Evolutionary conservation across 2,888 invertebrate genomes (phyloP).

Genomic region (Myathropa florea): DNA sequence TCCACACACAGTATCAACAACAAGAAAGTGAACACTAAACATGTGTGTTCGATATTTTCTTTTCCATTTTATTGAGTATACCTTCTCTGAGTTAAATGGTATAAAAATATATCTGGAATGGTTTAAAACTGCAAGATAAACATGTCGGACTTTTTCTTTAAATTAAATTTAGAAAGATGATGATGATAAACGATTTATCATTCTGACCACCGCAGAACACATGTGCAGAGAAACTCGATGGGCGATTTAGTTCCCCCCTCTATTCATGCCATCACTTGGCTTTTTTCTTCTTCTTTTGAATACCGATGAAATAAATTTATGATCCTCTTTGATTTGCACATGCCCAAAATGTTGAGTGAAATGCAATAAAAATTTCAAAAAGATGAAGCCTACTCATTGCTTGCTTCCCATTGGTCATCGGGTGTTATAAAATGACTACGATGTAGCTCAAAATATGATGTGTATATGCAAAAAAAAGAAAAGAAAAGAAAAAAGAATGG

Average conservation of each 20-base stretch:
- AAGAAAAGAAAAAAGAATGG: background rate
- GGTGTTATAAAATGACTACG: constrained; percentile 34
- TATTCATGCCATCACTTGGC: too few species aligned
- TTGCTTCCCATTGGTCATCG: constrained; percentile 60
- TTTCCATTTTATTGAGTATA: background rate
- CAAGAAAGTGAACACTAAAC: constrained; percentile 3
- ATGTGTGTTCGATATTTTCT: background rate
- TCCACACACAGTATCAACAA: constrained; percentile 11
- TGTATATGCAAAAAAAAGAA: background rate
- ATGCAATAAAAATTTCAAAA: constrained; percentile 48
- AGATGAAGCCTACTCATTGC: constrained; percentile 38
- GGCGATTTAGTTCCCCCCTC: background rate
- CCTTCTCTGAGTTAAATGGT: constrained; percentile 6
- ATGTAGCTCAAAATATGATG: constrained; percentile 40
- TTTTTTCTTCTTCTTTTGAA: constrained; percentile 15
- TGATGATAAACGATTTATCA: constrained; percentile 42
- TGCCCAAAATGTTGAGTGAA: constrained; percentile 29
- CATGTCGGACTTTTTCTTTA: background rate
- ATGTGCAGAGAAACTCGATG: too few species aligned
- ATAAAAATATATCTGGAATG: constrained; percentile 57
- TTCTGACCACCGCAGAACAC: constrained; percentile 3
- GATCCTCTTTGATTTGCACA: constrained; percentile 56
- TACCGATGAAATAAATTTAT: constrained; percentile 49
- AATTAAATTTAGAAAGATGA: constrained; percentile 57
- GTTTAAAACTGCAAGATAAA: constrained; percentile 29